phyloP scores from a whole-genome alignment of 2,797 vertebrate species.

The Podarcis siculus region DNA sequence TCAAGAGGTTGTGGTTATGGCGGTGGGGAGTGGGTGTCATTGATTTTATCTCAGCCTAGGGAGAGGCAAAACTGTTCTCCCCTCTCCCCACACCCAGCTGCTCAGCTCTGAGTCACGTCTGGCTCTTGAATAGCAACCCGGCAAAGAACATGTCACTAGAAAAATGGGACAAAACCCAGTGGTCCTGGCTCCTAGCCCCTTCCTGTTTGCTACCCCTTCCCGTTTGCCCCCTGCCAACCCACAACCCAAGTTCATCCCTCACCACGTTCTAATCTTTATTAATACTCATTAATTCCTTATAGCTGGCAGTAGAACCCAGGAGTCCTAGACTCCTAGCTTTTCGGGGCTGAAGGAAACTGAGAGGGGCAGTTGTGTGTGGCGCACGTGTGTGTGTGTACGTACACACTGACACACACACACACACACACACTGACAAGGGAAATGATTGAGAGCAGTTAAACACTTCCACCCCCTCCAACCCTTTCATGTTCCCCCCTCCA shows the following conservation, averaged over 20 bases:
- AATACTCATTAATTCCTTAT: not conserved
- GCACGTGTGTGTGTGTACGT: too few species aligned
- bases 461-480: not conserved
- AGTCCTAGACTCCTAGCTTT: not conserved
- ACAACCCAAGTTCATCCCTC: not conserved
- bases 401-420: too few species aligned
- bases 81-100: not conserved
- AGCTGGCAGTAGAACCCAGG: not conserved
- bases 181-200: slow-evolving; percentile 25
- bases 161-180: slow-evolving; percentile 39
- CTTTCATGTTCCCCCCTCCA: slow-evolving; percentile 7
- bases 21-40: not conserved
- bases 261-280: not conserved
- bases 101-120: slow-evolving; percentile 43
- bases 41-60: slow-evolving; percentile 24
- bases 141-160: slow-evolving; percentile 20
- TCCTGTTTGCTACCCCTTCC: not conserved
- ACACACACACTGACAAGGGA: not conserved
- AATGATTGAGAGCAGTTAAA: slow-evolving; percentile 20
- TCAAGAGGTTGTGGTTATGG: not conserved
- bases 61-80: slow-evolving; percentile 29
- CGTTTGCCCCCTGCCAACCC: not conserved
- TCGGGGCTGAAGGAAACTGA: not conserved
- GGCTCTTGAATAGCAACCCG: slow-evolving; percentile 18
- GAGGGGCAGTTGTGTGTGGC: not conserved